Evolutionary conservation across 2,888 invertebrate species (phyloP), one percentile per base, ranked within the genome.

Genomic region (Eilema sororculum): DNA sequence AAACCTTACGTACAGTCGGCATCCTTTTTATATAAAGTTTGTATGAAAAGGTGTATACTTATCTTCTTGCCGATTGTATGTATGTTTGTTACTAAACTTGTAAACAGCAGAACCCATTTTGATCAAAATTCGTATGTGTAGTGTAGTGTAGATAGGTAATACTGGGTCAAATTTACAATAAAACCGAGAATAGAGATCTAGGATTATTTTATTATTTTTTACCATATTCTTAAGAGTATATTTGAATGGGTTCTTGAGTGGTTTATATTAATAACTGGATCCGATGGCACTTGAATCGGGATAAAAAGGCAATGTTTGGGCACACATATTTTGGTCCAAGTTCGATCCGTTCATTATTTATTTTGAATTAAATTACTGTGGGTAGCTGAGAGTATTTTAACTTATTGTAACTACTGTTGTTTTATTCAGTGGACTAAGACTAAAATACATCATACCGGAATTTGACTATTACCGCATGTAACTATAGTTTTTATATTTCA

Each of bases 381-480:
- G 52, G 57, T 58, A 58, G 57, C 13, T 5, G 10, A 56, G 22
- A 22, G 22, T 57, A 28, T 28, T 2, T 28, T 10, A 57, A 22
- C 10, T 58, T 58, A 58, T 24, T 4, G 6, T 30, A 30, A 30
- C 10, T 60, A 30, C 30, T 28, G 30, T 60, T 60, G 30, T 60
- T 60, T 60, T 60, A 30, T 30, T n/a, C 60, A 30, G 28, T 60
- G 20, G n/a, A 30, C n/a, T 20, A 60, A 58, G 16, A n/a, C n/a
- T 1, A 60, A 58, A 25, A 60, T 60, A 60, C 59, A 60, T 12
- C 30, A 10, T 33, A 28, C 60, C 30, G 60, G 28, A 60, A 12
- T 30, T 60, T 30, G 30, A 30, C 30, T n/a, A 60, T 60, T 60
- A 60, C 20, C 60, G 10, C 3, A 30, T 30, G 72, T 67, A 75